Base-by-base conservation (phyloP, 2,888 invertebrate species). In the Trissolcus japonicus region DNA sequence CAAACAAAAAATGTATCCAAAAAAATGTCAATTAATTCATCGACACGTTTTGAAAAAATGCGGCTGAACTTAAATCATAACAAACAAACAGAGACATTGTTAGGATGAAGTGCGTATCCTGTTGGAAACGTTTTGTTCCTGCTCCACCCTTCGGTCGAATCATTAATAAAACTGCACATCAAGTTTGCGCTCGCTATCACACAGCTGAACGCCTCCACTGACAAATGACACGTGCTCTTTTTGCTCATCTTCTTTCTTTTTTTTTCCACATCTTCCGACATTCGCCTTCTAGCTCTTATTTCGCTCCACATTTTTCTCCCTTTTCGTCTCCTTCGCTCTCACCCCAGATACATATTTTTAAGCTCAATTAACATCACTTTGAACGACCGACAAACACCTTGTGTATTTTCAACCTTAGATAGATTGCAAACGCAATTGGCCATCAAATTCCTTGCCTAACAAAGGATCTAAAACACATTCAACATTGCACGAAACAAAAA, bases 281-380 rank as follows among this genome's bases (percentile, higher is more conserved):
- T 51, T 51, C 51, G 53, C 51, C 19, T 51, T 51, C 19, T 7
- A 16, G 17, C 9, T 51, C 60, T 60, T 41, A 16, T 56, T 68
- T 62, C 51, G 17, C 17, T 16, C 51, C 46, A 16, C 4, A 17
- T 19, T 51, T 51, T 51, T 16, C 46, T 46, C 16, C 14, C 19
- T 51, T 51, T 51, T 62, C 11, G 17, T 51, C 16, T 51, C 51
- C 11, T 19, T 51, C 51, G 78, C 78, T 76, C 79, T 76, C 79
- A 72, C 60, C 78, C 69, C 56, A 43, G 77, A 79, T 80, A 79
- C 73, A 81, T 82, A 83, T 84, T 82, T 86, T 84, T 84, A 85
- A 84, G 87, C 86, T 83, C 84, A 87, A 87, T 88, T 87, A 87
- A 85, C 85, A 73, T 71, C 82, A 82, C 86, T 87, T 88, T 87